These are phyloP conservation scores for Camptogramma bilineatum DNA, from an alignment of 2,888 invertebrate genomes.

Conservation along the genomic window DNA sequence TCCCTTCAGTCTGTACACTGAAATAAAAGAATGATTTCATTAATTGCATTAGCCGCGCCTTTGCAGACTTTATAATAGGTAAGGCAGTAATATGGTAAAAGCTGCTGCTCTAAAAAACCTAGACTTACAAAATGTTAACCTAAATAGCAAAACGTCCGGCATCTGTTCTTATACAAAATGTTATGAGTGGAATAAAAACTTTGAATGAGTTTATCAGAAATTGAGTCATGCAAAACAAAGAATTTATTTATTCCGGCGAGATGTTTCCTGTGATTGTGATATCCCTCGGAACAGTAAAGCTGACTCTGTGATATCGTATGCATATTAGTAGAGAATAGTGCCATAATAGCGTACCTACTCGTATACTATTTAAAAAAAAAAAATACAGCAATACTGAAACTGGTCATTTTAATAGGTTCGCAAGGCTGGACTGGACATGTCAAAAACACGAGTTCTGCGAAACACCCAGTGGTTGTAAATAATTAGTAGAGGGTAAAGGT, in stretches of 20 bases:
- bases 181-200: slow-evolving; percentile 16
- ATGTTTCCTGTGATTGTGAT: slow-evolving; percentile 1
- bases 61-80: not conserved
- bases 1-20: slow-evolving; percentile 58
- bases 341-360: no score
- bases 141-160: slow-evolving; percentile 12
- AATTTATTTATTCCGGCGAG: slow-evolving; percentile 9
- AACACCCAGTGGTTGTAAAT: no score
- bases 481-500: no score
- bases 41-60: slow-evolving; percentile 2
- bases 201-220: slow-evolving; percentile 6
- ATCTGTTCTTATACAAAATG: not conserved
- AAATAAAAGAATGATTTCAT: slow-evolving; percentile 52
- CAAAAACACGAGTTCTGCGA: no score
- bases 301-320: no score
- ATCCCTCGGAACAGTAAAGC: not conserved
- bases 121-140: not conserved
- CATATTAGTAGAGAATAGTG: no score
- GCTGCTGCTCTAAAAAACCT: not conserved
- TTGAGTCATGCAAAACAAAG: slow-evolving; percentile 21
- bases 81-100: not conserved
- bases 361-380: no score
- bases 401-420: no score
- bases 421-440: no score
- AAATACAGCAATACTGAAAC: no score